Conservation (phyloP, 2,888 invertebrate genomes). For the Diogma glabrata region DNA sequence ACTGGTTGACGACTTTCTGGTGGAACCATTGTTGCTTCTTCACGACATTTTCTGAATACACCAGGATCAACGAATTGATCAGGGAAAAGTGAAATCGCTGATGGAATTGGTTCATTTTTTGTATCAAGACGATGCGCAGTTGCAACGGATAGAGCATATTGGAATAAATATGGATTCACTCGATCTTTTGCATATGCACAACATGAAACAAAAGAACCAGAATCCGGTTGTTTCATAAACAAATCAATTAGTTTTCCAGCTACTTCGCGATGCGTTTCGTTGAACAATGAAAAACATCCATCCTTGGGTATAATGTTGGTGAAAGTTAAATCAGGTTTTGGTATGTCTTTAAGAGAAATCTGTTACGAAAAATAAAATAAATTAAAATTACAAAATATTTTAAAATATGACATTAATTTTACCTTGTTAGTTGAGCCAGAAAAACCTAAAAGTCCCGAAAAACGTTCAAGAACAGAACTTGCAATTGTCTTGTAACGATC, state of each 20-base stretch:
- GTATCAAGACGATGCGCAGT: constrained; percentile 47
- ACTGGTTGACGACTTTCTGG: constrained; percentile 36
- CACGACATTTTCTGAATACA: constrained; percentile 56
- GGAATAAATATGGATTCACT: constrained; percentile 68
- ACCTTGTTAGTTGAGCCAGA: no score
- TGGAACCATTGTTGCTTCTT: constrained; percentile 51
- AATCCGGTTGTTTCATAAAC: constrained; percentile 42
- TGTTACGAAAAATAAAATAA: no score
- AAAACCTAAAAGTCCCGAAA: no score
- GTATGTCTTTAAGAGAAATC: background rate
- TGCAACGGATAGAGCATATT: constrained; percentile 66
- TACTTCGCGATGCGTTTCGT: constrained; percentile 2
- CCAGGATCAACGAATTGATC: constrained; percentile 70
- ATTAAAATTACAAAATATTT: no score
- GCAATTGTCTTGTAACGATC: constrained; percentile 14
- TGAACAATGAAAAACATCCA: constrained; percentile 9
- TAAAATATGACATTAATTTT: no score
- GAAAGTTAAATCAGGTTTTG: constrained; percentile 6
- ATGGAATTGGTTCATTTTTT: constrained; percentile 47
- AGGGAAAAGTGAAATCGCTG: constrained; percentile 67
- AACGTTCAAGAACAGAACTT: background rate
- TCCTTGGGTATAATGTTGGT: background rate
- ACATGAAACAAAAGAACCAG: constrained; percentile 56
- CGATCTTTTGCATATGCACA: constrained; percentile 57
- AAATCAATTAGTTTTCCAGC: constrained; percentile 1